Evolutionary conservation across 1,140 invertebrate genomes (phyloP), one percentile per base, ranked within the genome.

Genomic region (Drosophila rhopaloa): DNA sequence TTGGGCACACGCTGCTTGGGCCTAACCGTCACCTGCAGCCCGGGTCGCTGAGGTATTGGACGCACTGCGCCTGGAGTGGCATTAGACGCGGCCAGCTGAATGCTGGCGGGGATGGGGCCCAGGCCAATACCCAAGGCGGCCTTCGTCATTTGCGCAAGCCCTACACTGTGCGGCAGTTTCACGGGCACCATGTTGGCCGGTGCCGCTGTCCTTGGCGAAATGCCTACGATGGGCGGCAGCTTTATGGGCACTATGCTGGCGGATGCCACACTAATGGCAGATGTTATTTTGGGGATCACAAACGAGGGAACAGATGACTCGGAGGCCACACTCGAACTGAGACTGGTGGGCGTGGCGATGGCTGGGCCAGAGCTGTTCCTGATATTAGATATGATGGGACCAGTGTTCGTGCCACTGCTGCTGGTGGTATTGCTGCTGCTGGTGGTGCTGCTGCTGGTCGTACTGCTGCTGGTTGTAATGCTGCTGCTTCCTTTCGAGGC

Each of bases 251-350:
- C 1, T 10, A 2, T 19, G 35, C 13, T 3, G n/a, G 4, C 0
- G n/a, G 41, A 6, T 5, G 62, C 35, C 16, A 80, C 40, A 4
- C 50, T 55, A 0, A 80, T 70, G 51, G 44, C 46, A 1, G 71
- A 58, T 1, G 37, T 9, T 2, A 65, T 61, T 6, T 40, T 70
- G 2, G 79, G 60, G 7, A 81, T 46, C 8, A 53, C 48, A 47
- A 76, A 76, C 2, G 16, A 16, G 8, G 14, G 32, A 4, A 41
- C 1, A 0, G 14, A 8, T 6, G 6, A 4, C 0, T 61, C 51
- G 0, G 24, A 0, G 4, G 4, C 11, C 5, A 9, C 4, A 5
- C 4, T 29, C 24, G 37, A 11, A 11, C 16, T 38, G 6, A n/a
- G 11, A 9, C 11, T 51, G 9, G 0, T 63, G 13, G 32, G 3